Percentiles rank a stretch among this genome's conserved stretches.
These are phyloP conservation scores for Helostoma temminkii DNA, from an alignment of 2,797 vertebrate genomes.

Conservation along the genomic window DNA sequence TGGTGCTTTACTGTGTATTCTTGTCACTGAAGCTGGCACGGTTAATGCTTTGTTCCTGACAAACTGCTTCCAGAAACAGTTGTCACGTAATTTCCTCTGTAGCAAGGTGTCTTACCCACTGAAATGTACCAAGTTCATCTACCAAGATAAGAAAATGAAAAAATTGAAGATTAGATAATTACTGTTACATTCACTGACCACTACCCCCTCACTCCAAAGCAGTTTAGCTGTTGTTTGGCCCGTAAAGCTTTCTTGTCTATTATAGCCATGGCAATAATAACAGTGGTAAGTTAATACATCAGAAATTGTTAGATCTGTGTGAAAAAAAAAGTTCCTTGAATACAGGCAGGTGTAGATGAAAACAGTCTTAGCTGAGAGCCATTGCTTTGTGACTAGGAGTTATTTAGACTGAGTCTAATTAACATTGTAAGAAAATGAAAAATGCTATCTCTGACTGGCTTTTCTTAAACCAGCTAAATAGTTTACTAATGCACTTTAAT, in stretches of 20 bases:
- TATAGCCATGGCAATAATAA: not conserved
- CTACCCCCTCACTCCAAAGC: not conserved
- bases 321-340: not conserved
- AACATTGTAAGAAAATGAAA: too few relatives aligned
- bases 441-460: too few relatives aligned
- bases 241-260: constrained; percentile 21
- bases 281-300: not conserved
- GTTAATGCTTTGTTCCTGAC: constrained; percentile 23
- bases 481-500: too few relatives aligned
- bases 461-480: too few relatives aligned
- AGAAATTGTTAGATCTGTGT: not conserved
- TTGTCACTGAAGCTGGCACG: constrained; percentile 19
- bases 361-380: too few relatives aligned
- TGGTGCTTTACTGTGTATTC: constrained; percentile 26
- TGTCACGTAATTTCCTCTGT: constrained; percentile 12
- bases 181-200: not conserved
- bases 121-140: constrained; percentile 10
- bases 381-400: too few relatives aligned
- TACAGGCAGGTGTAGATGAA: too few relatives aligned
- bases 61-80: constrained; percentile 17
- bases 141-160: constrained; percentile 14
- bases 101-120: constrained; percentile 12
- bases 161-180: constrained; percentile 9
- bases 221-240: not conserved
- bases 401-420: too few relatives aligned